Percentiles rank a stretch among this genome's conserved stretches.
phyloP scores from a whole-genome alignment of 53 echinoderm and acorn worm genomes.

The Crossaster papposus region DNA sequence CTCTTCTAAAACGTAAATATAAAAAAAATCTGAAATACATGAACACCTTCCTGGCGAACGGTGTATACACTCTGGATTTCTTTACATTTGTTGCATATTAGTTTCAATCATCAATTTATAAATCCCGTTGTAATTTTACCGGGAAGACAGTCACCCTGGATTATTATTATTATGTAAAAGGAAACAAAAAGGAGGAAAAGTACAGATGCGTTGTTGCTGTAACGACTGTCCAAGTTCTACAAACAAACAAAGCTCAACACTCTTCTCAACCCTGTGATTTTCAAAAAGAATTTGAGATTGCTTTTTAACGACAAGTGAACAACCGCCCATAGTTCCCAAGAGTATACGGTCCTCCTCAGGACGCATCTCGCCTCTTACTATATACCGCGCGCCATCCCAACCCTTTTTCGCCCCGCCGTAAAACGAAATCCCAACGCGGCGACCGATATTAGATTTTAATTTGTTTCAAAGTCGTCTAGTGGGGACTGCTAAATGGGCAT shows the following conservation, averaged over 20 bases:
- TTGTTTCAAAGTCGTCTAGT: conserved; percentile 49
- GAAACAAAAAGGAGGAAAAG: not conserved
- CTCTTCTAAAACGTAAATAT: no score
- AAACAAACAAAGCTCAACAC: not conserved
- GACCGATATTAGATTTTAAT: conserved; percentile 54
- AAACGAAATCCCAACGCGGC: conserved; percentile 36
- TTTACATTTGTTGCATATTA: not conserved
- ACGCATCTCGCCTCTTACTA: not conserved
- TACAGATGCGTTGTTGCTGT: not conserved
- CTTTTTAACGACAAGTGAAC: conserved; percentile 43
- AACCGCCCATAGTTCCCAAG: conserved; percentile 2
- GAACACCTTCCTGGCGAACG: no score
- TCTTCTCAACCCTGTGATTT: conserved; percentile 28
- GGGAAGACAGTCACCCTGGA: not conserved
- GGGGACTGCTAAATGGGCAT: conserved; percentile 49
- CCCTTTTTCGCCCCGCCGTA: not conserved
- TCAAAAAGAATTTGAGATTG: conserved; percentile 11
- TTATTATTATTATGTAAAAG: not conserved
- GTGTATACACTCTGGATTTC: not conserved
- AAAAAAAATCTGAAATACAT: no score
- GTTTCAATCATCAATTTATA: not conserved
- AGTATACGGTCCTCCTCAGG: not conserved
- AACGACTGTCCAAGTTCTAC: not conserved
- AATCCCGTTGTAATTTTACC: not conserved
- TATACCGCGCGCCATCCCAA: not conserved